A percentile compares a stretch with the other conserved stretches of the same genome.
Conservation (phyloP, 2,888 invertebrate genomes). For the Mimachlamys varia region DNA sequence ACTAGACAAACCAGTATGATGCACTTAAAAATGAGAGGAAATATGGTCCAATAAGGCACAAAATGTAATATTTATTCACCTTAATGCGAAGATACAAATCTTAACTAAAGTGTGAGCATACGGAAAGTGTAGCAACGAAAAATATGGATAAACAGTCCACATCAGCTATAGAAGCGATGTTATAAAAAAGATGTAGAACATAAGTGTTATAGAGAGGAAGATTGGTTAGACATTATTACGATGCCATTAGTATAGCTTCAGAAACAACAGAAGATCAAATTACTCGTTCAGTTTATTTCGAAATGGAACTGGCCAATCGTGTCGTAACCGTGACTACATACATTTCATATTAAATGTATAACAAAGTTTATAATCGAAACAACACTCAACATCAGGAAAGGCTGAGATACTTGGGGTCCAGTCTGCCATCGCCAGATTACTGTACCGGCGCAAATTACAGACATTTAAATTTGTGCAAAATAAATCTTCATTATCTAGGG, state of each 20-base stretch:
- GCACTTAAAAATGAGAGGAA: too few species aligned
- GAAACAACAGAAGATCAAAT: constrained; percentile 51
- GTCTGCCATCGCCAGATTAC: constrained; percentile 46
- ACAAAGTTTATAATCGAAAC: constrained; percentile 44
- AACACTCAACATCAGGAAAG: constrained; percentile 14
- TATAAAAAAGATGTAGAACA: too few species aligned
- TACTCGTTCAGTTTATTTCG: constrained; percentile 54
- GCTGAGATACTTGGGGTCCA: constrained; percentile 48
- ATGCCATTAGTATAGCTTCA: constrained; percentile 38
- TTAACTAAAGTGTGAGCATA: too few species aligned
- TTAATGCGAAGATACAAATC: too few species aligned
- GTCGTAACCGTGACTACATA: constrained; percentile 53
- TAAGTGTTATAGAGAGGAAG: too few species aligned
- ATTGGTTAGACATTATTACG: background rate
- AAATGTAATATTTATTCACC: too few species aligned
- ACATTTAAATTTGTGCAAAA: constrained; percentile 12
- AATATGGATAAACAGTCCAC: too few species aligned
- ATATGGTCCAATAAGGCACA: too few species aligned
- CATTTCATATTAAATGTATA: constrained; percentile 53
- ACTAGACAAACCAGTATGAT: too few species aligned
- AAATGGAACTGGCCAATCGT: constrained; percentile 52
- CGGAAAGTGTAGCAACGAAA: too few species aligned
- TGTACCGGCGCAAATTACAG: constrained; percentile 38
- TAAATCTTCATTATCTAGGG: too few species aligned
- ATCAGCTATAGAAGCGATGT: too few species aligned